phyloP scores from a whole-genome alignment of 2,113 vertebrate species.

The Microcebus jonahi region DNA sequence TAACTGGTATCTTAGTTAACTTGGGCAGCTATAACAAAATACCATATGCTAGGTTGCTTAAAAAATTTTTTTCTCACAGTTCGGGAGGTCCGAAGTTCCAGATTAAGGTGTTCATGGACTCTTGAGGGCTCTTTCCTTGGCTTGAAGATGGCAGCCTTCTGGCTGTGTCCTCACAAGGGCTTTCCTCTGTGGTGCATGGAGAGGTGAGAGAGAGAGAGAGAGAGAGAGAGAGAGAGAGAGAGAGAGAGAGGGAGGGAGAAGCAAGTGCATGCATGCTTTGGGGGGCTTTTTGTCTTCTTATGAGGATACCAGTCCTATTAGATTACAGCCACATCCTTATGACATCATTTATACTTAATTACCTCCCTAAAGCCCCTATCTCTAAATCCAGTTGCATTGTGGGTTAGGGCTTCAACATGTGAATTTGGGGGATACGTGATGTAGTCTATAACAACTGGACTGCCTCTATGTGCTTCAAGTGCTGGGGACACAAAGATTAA shows the following conservation, averaged over 20 bases:
- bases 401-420: background rate
- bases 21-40: background rate
- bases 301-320: background rate
- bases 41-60: background rate
- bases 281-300: background rate
- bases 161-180: background rate
- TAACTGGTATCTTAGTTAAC: background rate
- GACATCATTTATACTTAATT: background rate
- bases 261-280: background rate
- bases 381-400: background rate
- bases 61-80: background rate
- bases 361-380: background rate
- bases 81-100: background rate
- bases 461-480: background rate
- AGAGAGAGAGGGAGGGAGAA: no score
- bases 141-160: background rate
- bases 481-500: background rate
- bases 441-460: background rate
- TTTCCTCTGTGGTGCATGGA: background rate
- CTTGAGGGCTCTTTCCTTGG: background rate
- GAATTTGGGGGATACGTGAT: background rate
- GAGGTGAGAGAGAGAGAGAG: no score
- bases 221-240: no score
- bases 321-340: background rate
- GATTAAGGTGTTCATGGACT: background rate